Conservation (phyloP, 2,113 vertebrate genomes). For the Myotis yumanensis region DNA sequence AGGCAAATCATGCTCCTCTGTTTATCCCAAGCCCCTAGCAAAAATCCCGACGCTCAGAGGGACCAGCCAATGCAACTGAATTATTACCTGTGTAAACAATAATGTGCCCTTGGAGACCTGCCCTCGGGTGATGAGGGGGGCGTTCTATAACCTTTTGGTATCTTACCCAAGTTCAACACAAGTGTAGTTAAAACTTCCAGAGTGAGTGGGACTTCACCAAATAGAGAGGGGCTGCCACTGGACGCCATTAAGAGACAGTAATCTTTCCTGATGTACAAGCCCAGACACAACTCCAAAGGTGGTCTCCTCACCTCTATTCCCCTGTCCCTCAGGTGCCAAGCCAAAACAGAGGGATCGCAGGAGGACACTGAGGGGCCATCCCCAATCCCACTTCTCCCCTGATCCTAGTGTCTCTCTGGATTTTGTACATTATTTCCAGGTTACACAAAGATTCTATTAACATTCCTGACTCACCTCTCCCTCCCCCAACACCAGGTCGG, state of each 20-base stretch:
- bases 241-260: not conserved
- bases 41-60: not conserved
- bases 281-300: not conserved
- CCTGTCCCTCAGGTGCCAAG: too few relatives aligned
- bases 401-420: not conserved
- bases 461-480: not conserved
- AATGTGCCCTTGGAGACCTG: not conserved
- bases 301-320: rapidly evolving
- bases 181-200: not conserved
- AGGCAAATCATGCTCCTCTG: not conserved
- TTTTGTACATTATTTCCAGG: not conserved
- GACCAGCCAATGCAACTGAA: not conserved
- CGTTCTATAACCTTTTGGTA: rapidly evolving
- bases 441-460: not conserved
- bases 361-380: not conserved
- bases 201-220: not conserved
- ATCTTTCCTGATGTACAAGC: not conserved
- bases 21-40: not conserved
- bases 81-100: not conserved
- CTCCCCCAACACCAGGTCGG: not conserved
- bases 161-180: not conserved
- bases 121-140: not conserved
- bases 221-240: rapidly evolving
- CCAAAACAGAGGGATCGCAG: rapidly evolving
- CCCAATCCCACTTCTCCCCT: not conserved